Evolutionary conservation across 2,888 invertebrate species (phyloP), one percentile per base, ranked within the genome.

Genomic region (Acrocyrtus sp.): DNA sequence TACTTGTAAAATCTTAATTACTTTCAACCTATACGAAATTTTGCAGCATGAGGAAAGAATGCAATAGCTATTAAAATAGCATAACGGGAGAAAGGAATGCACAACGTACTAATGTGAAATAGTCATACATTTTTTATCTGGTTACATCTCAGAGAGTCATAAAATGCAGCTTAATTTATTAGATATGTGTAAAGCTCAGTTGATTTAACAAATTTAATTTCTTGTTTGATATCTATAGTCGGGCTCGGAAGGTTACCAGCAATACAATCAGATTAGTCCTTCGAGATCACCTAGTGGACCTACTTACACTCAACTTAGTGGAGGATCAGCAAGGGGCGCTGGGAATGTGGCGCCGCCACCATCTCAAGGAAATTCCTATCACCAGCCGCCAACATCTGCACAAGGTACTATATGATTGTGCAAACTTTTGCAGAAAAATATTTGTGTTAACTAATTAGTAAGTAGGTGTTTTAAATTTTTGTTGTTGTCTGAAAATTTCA

Each of bases 261-360:
- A 88, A 82, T 90, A 87, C 84, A 88, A 87, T 82, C 85, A 85
- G 77, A 90, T 91, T 82, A 94, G 93, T 85, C 93, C 94, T 48
- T 89, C 91, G 68, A 88, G 93, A 82, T 93, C 93, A 21, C 94
- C 94, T n/a, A 89, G 89, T 82, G 93, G 93, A 62, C 92, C 92
- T 22, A 92, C 92, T 0, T 92, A 93, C 83, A 92, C 92, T 12
- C 92, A 92, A 83, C 84, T 93, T 19, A 90, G 91, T 82, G 90
- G 90, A 39, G 90, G 90, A 43, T 88, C 88, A 74, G 85, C 88
- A 41, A 86, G 87, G 53, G 72, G 76, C 41, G 78, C 68, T 24
- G 72, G 53, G 5, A 43, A 41, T 24, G 75, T 73, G 5, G 69
- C 56, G 53, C 57, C 77, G 50, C 78, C 80, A 2, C 72, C 77